A percentile compares a stretch with the other conserved stretches of the same genome.
These are phyloP conservation scores for Hippoglossus stenolepis DNA, from an alignment of 2,113 vertebrate species.

Conservation along the genomic window DNA sequence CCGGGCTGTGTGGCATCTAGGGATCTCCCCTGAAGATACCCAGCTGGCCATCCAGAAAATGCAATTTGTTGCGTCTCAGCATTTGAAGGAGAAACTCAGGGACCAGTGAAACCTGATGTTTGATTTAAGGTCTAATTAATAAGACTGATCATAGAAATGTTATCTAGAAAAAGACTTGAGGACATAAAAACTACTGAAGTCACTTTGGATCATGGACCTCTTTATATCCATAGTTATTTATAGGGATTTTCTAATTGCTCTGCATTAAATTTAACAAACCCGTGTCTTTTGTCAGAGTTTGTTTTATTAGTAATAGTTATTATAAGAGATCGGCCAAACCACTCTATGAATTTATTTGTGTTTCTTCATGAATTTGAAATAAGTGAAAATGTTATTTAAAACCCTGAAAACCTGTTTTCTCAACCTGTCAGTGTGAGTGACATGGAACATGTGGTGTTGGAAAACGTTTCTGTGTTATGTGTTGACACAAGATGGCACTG, in stretches of 20 bases:
- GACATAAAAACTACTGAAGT: too few relatives aligned
- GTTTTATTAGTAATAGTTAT: not conserved
- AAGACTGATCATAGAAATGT: not conserved
- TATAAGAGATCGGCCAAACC: not conserved
- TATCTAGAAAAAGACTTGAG: not conserved
- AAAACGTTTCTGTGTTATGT: not conserved
- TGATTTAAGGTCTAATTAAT: not conserved
- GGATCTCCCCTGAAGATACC: slow-evolving; percentile 80
- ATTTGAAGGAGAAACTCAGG: slow-evolving; percentile 28
- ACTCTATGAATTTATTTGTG: too few relatives aligned
- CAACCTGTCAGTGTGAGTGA: too few relatives aligned
- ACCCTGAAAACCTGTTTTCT: too few relatives aligned
- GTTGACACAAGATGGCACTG: not conserved
- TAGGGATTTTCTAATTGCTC: not conserved
- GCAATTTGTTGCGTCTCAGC: slow-evolving; percentile 78
- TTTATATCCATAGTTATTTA: not conserved
- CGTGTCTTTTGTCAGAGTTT: not conserved
- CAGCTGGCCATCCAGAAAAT: slow-evolving; percentile 83
- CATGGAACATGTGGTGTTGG: too few relatives aligned
- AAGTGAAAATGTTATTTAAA: too few relatives aligned
- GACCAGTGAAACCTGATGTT: slow-evolving; percentile 22
- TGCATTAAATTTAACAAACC: slow-evolving; percentile 17
- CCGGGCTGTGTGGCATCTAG: slow-evolving; percentile 85
- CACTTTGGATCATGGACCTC: not conserved
- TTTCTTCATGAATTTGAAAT: too few relatives aligned